Evolutionary conservation across 2,797 vertebrate species (phyloP), one percentile per base, ranked within the genome.

Genomic region (Sebastes oblongus): DNA sequence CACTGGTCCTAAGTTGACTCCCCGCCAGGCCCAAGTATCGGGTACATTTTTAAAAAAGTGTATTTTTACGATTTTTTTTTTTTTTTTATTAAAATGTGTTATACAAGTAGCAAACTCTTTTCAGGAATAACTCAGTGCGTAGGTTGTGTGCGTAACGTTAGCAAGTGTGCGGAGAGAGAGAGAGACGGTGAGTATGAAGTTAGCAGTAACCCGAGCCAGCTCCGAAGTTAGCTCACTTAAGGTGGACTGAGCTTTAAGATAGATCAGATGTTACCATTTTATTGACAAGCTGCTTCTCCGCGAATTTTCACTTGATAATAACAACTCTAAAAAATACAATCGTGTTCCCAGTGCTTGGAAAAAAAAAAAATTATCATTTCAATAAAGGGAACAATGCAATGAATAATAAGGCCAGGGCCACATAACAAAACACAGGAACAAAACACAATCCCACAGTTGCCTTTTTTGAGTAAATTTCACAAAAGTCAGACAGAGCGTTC

Each of bases 71-170:
- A 2, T 9, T 9, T 32, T 9, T 32, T 32, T 9, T 32, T 32
- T 36, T 1, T 36, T 36, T 39, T 13, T 5, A 39, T 39, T 39
- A 39, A 39, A 39, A 39, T 39, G 12, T 39, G 36, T 39, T 39
- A 39, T 39, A 39, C 36, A 39, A 39, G 36, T 39, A 39, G 0
- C 36, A 39, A 39, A 14, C 12, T 39, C 0, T 39, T 39, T 39
- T 39, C 0, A 42, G 56, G 56, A 58, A 27, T 27, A 16, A 0
- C 25, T 58, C 2, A 42, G 5, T 42, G 39, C 14, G 0, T 58
- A 27, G 25, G 0, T 58, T 27, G 55, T 14, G 1, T 27, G 0
- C 0, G 6, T 58, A 16, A 27, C 13, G 2, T 18, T 10, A 59
- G 56, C 3, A 8, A 59, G 25, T 59, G 24, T 27, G 22, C 0